These are phyloP conservation scores for Saguinus midas DNA, from an alignment of 2,113 vertebrate genomes.

Conservation along the genomic window DNA sequence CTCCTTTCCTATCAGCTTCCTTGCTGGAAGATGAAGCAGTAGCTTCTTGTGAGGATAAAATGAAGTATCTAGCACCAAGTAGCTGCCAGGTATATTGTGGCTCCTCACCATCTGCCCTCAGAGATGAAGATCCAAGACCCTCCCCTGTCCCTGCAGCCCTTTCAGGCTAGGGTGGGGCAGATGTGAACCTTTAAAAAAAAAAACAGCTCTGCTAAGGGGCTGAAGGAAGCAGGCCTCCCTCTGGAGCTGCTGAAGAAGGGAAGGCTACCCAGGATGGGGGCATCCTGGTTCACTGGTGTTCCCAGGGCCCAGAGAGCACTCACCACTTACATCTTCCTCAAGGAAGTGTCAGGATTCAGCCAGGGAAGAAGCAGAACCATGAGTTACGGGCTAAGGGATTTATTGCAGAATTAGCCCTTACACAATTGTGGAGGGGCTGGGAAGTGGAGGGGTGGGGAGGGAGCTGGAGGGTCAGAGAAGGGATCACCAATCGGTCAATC, in stretches of 20 bases:
- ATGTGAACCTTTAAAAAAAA: not conserved
- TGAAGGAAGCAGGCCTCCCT: not conserved
- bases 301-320: not conserved
- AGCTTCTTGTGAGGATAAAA: not conserved
- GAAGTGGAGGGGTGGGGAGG: not conserved
- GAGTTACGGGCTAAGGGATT: not conserved
- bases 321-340: not conserved
- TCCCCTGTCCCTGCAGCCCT: not conserved
- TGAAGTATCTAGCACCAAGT: no score
- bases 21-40: not conserved
- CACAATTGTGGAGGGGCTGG: not conserved
- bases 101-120: not conserved
- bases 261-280: not conserved
- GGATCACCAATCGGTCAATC: not conserved
- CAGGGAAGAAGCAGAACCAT: not conserved
- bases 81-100: not conserved
- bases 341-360: not conserved
- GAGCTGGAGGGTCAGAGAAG: not conserved
- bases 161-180: not conserved
- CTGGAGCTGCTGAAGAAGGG: not conserved
- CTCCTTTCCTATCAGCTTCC: not conserved
- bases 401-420: rapidly evolving
- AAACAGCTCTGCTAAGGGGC: not conserved
- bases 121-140: not conserved
- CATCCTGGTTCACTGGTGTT: rapidly evolving